Conservation (phyloP, 2,797 vertebrate species). For the Peromyscus eremicus region DNA sequence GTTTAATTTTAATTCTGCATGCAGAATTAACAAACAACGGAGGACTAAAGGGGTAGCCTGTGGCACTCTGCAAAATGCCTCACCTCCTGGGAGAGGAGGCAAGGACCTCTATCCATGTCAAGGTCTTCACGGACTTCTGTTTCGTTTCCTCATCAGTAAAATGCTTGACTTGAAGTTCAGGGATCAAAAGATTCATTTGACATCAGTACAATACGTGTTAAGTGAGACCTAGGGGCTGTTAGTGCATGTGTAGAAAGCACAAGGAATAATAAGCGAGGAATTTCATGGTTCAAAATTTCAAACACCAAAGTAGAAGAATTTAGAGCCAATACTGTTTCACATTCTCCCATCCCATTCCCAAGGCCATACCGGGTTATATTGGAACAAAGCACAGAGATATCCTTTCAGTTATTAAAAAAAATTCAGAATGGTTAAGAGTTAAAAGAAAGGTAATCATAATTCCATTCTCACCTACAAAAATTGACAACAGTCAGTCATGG, state of each 20-base stretch:
- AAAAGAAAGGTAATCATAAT: not conserved
- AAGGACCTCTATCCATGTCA: not conserved
- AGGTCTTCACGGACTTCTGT: not conserved
- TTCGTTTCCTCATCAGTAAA: not conserved
- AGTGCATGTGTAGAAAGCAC: not conserved
- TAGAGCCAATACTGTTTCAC: not conserved
- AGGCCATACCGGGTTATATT: not conserved
- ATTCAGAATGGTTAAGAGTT: not conserved
- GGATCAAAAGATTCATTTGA: not conserved
- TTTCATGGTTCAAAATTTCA: constrained; percentile 6
- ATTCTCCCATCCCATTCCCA: not conserved
- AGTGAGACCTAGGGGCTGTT: not conserved
- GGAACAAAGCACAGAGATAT: constrained; percentile 14
- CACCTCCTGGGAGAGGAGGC: not conserved
- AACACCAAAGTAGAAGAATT: not conserved
- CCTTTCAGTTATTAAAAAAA: constrained; percentile 19
- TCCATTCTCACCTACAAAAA: constrained; percentile 16
- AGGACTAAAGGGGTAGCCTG: not conserved
- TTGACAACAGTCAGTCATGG: not conserved
- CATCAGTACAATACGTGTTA: not conserved
- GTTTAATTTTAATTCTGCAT: too few relatives aligned
- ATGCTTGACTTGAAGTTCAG: not conserved
- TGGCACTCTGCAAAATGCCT: not conserved
- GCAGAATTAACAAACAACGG: not conserved
- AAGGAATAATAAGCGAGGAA: not conserved